Base-by-base conservation (phyloP, 2,888 invertebrate genomes). In the Tenthredo amoena region DNA sequence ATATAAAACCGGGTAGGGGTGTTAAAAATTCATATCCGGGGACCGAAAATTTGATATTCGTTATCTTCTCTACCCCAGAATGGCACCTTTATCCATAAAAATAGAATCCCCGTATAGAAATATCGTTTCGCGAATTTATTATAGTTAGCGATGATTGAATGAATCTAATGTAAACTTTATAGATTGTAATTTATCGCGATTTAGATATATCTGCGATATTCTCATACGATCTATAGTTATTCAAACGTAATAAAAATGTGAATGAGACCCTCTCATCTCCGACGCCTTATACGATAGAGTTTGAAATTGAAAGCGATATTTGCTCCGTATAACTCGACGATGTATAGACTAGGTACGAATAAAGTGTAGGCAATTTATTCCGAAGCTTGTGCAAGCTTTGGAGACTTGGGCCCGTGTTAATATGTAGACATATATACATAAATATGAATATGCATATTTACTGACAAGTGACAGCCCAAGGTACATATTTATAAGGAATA, bases 311-410 rank as follows among this genome's bases (percentile, higher is more conserved):
- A 79, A 85, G 71, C n/a, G 76, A 85, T 50, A 86, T 79, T 79
- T 68, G 18, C 58, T 43, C 15, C n/a, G 26, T 31, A n/a, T 31
- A 65, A 34, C 12, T 50, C n/a, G 12, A 58, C 47, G 31, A 65
- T 65, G n/a, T 55, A 26, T 21, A 21, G 10, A 26, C 21, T 26
- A 62, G 10, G 12, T 62, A 62, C 26, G 68, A 37, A 74, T 76
- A 87, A 68, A 87, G 76, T 76, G 40, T 86, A 76, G 77, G 72
- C 72, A 74, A 74, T 74, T 74, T 74, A 74, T 74, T 74, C 72
- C 43, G 21, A 43, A 74, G 72, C 72, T 74, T 21, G n/a, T 43
- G 72, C n/a, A 68, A 68, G 68, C 68, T 68, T 6, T 7, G 31
- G 26, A 34, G 68, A 34, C 34, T 68, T 34, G 18, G 15, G 5